A percentile compares a stretch with the other conserved stretches of the same genome.
These are phyloP conservation scores for Mareca strepera DNA, from an alignment of 2,797 vertebrate species.

Conservation along the genomic window DNA sequence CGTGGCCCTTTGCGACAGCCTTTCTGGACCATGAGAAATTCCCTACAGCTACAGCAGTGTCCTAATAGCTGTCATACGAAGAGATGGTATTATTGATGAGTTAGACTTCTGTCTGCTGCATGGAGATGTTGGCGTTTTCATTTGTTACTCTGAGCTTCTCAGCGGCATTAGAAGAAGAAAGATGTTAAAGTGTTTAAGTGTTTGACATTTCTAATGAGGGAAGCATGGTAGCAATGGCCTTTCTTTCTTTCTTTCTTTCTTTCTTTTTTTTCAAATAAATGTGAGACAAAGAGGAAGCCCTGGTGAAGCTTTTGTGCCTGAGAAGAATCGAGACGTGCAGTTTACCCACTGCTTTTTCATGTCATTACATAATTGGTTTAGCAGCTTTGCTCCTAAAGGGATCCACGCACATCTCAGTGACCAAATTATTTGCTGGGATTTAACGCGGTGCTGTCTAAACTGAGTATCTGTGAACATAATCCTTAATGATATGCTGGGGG, in stretches of 20 bases:
- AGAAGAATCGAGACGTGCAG: background rate
- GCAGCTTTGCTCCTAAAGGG: slow-evolving; percentile 4
- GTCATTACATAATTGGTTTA: background rate
- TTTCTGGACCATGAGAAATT: background rate
- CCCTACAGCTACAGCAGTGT: background rate
- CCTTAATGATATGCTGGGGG: background rate
- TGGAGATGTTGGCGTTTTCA: background rate
- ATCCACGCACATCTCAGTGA: background rate
- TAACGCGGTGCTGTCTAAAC: slow-evolving; percentile 19
- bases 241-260: background rate
- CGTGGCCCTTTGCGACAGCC: background rate
- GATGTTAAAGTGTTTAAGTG: background rate
- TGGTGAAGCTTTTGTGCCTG: background rate
- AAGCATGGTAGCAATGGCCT: background rate
- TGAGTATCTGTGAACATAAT: slow-evolving; percentile 19
- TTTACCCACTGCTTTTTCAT: background rate
- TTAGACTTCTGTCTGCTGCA: background rate
- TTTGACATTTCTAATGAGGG: background rate
- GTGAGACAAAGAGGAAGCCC: background rate
- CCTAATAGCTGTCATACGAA: background rate
- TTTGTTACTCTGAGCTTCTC: background rate
- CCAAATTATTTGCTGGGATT: slow-evolving; percentile 37
- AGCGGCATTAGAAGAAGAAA: background rate
- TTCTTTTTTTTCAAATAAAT: background rate
- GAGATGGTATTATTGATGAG: background rate